Base-by-base conservation (phyloP, 2,797 vertebrate genomes). In the Cuniculus paca region DNA sequence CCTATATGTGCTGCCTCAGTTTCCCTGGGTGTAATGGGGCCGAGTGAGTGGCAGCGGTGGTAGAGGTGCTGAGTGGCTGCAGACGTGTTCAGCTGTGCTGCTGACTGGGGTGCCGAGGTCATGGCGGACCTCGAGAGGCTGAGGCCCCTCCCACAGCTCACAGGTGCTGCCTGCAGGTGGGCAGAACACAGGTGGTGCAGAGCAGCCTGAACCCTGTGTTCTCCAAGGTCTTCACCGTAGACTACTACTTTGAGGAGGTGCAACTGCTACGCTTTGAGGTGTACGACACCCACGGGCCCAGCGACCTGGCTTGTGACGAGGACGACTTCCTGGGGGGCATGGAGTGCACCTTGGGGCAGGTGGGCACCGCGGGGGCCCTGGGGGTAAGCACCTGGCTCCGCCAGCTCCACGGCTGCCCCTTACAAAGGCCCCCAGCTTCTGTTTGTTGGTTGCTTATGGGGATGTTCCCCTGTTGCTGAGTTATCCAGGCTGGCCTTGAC, bases 241-340 rank as follows among this genome's bases (percentile, higher is more conserved):
- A 99, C 97, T 99, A 99, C 97, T 99, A 99, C 97, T 99, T 99
- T 0, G 99, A 99, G 98, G 99, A 99, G 98, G 99, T 99, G 26
- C 99, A 99, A 99, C 99, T 99, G 98, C 99, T 99, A 96, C 99
- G 99, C 0, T 99, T 99, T 0, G 99, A 99, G 97, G 99, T 99
- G 54, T 99, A 99, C 0, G 99, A 99, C 98, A 99, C 99, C 89
- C 99, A 99, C 0, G 99, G 99, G 68, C 99, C 99, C 17, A 98
- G 99, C 19, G 98, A 99, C 75, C 98, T 99, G 0, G 99, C 99
- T 89, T 99, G 99, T 0, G 99, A 99, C 0, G 99, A 99, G 0
- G 99, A 99, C 0, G 99, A 99, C 98, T 99, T 99, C 97, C 98
- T 99, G 91, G 99, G 99, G 5, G 99, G 99, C 50, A 99, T 99